These are phyloP conservation scores for Neogobius melanostomus DNA, from an alignment of 2,113 vertebrate species.

Conservation along the genomic window DNA sequence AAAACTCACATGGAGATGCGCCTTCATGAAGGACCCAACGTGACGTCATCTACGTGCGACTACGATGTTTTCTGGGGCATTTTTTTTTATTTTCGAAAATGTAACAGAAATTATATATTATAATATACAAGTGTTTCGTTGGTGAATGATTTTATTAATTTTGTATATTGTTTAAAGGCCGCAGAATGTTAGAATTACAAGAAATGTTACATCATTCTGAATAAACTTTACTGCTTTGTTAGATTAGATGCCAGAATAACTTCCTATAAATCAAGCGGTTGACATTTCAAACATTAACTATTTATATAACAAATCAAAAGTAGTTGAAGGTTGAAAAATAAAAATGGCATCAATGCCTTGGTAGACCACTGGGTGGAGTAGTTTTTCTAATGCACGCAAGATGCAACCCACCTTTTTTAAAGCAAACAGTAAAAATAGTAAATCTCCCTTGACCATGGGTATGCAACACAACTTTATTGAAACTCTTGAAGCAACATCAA, in stretches of 20 bases:
- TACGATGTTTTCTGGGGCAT: neutral
- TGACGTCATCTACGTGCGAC: slow-evolving; percentile 63
- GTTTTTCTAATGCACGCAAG: neutral
- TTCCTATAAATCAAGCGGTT: no score
- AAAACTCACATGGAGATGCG: slow-evolving; percentile 68
- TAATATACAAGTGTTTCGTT: neutral
- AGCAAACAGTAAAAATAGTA: neutral
- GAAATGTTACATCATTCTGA: no score
- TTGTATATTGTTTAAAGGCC: no score
- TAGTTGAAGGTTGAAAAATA: neutral
- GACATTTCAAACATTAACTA: no score
- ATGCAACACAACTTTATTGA: slow-evolving; percentile 84
- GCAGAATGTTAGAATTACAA: no score
- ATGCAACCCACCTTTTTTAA: neutral
- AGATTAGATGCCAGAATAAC: no score
- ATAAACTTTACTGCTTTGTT: no score
- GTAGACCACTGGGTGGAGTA: neutral
- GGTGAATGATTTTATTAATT: neutral
- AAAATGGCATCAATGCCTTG: neutral
- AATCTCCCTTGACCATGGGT: slow-evolving; percentile 50
- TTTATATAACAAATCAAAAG: no score
- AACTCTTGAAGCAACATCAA: slow-evolving; percentile 81
- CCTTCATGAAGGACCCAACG: slow-evolving; percentile 49
- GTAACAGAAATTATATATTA: neutral
- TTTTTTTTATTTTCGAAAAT: neutral